Evolutionary conservation across 2,113 vertebrate species (phyloP), one percentile per base, ranked within the genome.

Genomic region (Galeopterus variegatus): DNA sequence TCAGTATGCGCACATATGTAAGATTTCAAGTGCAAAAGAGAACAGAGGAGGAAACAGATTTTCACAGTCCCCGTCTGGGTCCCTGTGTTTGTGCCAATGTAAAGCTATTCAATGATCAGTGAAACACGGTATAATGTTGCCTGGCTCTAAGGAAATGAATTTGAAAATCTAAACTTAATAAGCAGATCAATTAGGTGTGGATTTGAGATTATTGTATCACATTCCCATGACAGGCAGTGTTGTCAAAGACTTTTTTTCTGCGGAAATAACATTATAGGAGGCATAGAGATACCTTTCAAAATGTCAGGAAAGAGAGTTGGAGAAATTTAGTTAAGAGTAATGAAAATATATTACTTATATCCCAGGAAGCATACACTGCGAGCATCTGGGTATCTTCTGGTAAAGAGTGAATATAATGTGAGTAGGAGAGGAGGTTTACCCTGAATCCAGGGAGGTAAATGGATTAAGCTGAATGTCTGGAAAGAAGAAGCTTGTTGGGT

Each of bases 21-120:
- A 96, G 76, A 96, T 95, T 98, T 96, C 96, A 97, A 97, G 93
- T 94, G 94, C 94, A 98, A 95, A 97, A 82, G 90, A 92, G 96
- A 97, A 92, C 93, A 90, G 95, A 96, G 97, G 41, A 97, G 87
- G 91, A 95, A 97, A 96, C 96, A 98, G 97, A 97, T 97, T 97
- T 96, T 95, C 94, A 82, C 80, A 87, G 95, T 95, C 87, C 48
- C 97, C 93, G 86, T 96, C 97, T 96, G 97, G 96, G 87, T 87
- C 65, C 80, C 95, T 97, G 96, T 73, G 83, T 56, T 62, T 79
- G 84, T 90, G 93, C 97, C 97, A 97, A 82, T 24, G 76, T 85
- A 90, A 93, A 97, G 82, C 88, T 94, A 80, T 79, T 96, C 76
- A 28, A 65, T 92, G 83, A 93, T 92, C 64, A 93, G 82, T 70